phyloP scores from a whole-genome alignment of 1,140 invertebrate species.

The Camponotus floridanus region DNA sequence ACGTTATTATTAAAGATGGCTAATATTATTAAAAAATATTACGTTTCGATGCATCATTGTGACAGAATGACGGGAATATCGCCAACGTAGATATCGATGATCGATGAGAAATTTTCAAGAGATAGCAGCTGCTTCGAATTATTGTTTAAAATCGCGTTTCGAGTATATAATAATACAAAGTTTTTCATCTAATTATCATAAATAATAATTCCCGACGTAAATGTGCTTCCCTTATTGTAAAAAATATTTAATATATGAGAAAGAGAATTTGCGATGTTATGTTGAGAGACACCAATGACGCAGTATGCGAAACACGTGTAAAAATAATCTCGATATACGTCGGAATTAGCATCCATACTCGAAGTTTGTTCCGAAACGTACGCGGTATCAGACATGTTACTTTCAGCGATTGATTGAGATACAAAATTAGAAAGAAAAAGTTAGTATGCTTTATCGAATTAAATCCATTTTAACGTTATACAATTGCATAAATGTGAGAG shows the following conservation, averaged over 20 bases:
- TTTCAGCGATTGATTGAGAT: background rate
- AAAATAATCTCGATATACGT: constrained; percentile 54
- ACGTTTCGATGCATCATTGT: constrained; percentile 8
- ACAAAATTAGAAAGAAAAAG: background rate
- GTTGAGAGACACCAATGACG: constrained; percentile 39
- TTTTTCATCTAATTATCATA: background rate
- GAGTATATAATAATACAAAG: background rate
- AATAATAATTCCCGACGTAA: constrained; percentile 7
- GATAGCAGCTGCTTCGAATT: background rate
- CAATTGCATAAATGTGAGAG: no score
- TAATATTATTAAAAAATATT: constrained; percentile 33
- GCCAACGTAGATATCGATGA: constrained; percentile 17
- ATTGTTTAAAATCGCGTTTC: no score
- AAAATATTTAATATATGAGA: background rate
- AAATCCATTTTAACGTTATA: background rate
- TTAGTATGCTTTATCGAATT: background rate
- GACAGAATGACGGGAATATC: background rate
- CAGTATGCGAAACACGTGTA: constrained; percentile 43
- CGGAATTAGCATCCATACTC: background rate
- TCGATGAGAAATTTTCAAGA: constrained; percentile 1
- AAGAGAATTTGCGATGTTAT: background rate
- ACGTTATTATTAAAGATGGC: background rate
- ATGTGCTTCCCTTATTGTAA: background rate
- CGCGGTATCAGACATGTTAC: background rate
- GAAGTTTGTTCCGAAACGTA: background rate